A percentile compares a stretch with the other conserved stretches of the same genome.
phyloP scores from a whole-genome alignment of 2,888 invertebrate species.

The Drosophila helvetica region DNA sequence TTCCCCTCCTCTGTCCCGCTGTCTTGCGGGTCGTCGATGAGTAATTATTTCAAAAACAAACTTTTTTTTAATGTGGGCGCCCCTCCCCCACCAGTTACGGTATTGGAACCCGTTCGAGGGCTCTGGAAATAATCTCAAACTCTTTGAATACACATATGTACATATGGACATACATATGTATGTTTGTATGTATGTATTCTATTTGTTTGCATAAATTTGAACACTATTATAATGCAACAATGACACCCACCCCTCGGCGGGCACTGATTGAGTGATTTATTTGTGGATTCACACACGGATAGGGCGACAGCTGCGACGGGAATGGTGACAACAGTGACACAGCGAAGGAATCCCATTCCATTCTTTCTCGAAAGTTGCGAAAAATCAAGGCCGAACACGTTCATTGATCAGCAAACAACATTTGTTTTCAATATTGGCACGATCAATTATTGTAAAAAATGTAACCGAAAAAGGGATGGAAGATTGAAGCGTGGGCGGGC shows the following conservation, averaged over 20 bases:
- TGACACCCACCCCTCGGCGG: constrained; percentile 40
- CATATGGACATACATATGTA: no score
- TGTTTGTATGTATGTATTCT: background rate
- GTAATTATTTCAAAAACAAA: constrained; percentile 31
- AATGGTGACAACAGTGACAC: background rate
- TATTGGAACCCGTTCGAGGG: constrained; percentile 17
- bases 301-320: background rate
- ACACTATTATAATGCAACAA: constrained; percentile 45
- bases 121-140: constrained; percentile 15
- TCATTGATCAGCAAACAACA: background rate
- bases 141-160: background rate
- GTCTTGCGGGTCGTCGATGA: constrained; percentile 28
- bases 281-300: constrained; percentile 11
- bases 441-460: background rate
- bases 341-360: constrained; percentile 9
- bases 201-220: background rate
- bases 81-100: background rate
- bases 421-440: background rate
- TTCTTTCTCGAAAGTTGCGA: constrained; percentile 10
- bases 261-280: constrained; percentile 34
- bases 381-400: constrained; percentile 3
- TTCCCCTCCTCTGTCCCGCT: background rate
- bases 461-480: background rate
- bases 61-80: constrained; percentile 22
- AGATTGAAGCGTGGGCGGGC: background rate